Conservation (phyloP, 2,797 vertebrate species). For the Rhinoraja longicauda region DNA sequence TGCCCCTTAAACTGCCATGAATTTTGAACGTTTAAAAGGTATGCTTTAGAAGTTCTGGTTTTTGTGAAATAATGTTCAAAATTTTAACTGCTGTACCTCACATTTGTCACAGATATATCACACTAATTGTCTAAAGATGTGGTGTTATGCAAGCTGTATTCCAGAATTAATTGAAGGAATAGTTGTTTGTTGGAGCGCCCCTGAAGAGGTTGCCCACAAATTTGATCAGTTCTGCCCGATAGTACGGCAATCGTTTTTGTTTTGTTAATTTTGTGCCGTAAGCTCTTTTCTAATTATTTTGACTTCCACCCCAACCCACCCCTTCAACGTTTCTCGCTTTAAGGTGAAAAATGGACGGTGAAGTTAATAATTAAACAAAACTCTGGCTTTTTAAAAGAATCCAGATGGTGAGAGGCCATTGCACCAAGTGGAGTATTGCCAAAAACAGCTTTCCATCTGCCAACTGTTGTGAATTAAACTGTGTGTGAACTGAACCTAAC, state of each 20-base stretch:
- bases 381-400: not conserved
- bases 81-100: not conserved
- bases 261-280: not conserved
- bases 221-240: not conserved
- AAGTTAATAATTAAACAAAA: constrained; percentile 5
- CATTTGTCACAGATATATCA: not conserved
- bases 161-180: not conserved
- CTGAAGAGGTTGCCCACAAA: not conserved
- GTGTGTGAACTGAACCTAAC: constrained; percentile 11
- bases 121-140: not conserved
- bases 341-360: constrained; percentile 6
- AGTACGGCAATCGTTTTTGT: no score
- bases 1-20: not conserved
- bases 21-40: not conserved
- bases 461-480: constrained; percentile 25
- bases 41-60: not conserved
- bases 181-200: not conserved
- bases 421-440: not conserved
- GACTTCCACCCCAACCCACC: not conserved
- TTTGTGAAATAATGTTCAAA: not conserved
- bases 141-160: not conserved
- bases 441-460: constrained; percentile 13
- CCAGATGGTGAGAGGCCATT: constrained; percentile 30
- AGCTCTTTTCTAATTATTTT: not conserved
- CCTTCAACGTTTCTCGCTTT: not conserved